Evolutionary conservation across 2,888 invertebrate genomes (phyloP).

Genomic region (Xestobium rufovillosum): DNA sequence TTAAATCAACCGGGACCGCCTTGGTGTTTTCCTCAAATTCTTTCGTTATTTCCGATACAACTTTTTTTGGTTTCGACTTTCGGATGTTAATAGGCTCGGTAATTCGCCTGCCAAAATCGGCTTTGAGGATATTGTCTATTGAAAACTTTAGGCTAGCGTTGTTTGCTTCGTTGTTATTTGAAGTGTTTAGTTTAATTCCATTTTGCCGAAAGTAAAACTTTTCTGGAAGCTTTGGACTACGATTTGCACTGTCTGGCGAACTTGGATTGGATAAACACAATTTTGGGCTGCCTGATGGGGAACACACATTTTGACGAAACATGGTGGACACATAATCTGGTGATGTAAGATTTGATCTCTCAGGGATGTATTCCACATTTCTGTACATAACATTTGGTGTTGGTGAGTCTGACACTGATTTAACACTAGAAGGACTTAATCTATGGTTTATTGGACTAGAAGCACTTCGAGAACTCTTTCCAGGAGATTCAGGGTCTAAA

Average conservation of each 20-base stretch:
- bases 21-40: constrained; percentile 34
- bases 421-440: constrained; percentile 38
- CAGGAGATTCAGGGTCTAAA: constrained; percentile 33
- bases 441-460: constrained; percentile 33
- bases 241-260: constrained; percentile 27
- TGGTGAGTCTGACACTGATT: constrained; percentile 31
- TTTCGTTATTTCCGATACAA: constrained; percentile 18
- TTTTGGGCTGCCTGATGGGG: constrained; percentile 30
- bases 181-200: constrained; percentile 18
- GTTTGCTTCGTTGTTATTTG: constrained; percentile 33
- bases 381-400: constrained; percentile 26
- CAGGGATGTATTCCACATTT: constrained; percentile 25
- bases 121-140: constrained; percentile 78
- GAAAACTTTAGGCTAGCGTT: constrained; percentile 64
- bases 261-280: constrained; percentile 30
- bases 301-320: constrained; percentile 28
- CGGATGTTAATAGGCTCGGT: constrained; percentile 61
- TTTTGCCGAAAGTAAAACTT: constrained; percentile 33
- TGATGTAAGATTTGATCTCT: constrained; percentile 30
- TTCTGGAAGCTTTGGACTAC: constrained; percentile 30
- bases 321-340: constrained; percentile 28
- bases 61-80: constrained; percentile 41
- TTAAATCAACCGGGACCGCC: constrained; percentile 39
- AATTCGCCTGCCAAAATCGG: constrained; percentile 71
- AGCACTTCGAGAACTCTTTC: constrained; percentile 27